phyloP scores from a whole-genome alignment of 1,140 invertebrate genomes.

The Aphelinus certus region DNA sequence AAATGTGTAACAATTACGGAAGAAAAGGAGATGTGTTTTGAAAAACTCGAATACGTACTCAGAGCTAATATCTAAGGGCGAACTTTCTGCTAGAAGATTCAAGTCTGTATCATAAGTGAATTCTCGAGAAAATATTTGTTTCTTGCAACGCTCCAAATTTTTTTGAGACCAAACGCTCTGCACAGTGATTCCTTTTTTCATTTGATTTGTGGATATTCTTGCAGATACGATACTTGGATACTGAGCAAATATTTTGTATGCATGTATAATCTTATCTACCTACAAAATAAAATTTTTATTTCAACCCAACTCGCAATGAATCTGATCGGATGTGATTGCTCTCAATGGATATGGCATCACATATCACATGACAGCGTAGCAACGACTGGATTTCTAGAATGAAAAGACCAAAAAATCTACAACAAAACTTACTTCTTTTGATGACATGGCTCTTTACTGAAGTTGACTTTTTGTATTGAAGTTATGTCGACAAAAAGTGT shows the following conservation, averaged over 20 bases:
- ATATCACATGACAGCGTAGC: too few relatives aligned
- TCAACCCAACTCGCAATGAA: too few relatives aligned
- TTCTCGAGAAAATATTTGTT: conserved; percentile 68
- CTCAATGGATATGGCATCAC: background rate
- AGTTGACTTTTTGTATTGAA: too few relatives aligned
- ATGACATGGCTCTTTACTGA: too few relatives aligned
- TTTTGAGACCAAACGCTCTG: conserved; percentile 69
- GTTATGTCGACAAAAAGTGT: too few relatives aligned
- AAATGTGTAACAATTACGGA: background rate
- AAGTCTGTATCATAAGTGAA: conserved; percentile 67
- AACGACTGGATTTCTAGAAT: background rate
- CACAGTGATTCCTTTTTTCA: conserved; percentile 50
- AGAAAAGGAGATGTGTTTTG: too few relatives aligned
- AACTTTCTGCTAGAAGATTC: conserved; percentile 60
- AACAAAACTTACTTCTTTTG: too few relatives aligned
- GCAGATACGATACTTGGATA: conserved; percentile 68
- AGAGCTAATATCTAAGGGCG: conserved; percentile 68
- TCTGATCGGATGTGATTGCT: background rate
- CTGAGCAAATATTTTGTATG: conserved; percentile 69
- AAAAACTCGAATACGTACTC: conserved; percentile 66
- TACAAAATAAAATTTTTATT: conserved; percentile 56
- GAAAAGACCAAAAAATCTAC: background rate
- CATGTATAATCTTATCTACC: conserved; percentile 70
- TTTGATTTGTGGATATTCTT: conserved; percentile 58
- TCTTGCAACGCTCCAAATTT: conserved; percentile 71